Evolutionary conservation across 1,140 invertebrate species (phyloP).

Genomic region (Ceratina calcarata): DNA sequence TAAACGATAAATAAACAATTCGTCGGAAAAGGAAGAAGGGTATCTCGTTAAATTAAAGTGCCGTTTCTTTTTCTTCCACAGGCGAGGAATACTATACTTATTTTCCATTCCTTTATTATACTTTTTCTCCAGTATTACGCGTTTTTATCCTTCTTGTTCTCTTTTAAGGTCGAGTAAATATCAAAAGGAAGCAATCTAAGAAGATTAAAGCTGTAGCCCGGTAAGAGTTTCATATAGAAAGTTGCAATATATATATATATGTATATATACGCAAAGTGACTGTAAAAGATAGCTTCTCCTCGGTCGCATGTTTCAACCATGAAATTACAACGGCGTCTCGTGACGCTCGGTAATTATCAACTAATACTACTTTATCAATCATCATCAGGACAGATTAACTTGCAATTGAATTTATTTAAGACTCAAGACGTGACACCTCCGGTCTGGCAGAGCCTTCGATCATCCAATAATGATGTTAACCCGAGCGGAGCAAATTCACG

Average conservation of each 20-base stretch:
- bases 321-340: no score
- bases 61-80: no score
- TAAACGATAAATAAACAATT: slow-evolving; percentile 76
- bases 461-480: no score
- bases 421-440: no score
- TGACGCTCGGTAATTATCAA: no score
- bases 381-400: no score
- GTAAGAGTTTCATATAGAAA: background rate
- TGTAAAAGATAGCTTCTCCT: background rate
- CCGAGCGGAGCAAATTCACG: no score
- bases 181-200: slow-evolving; percentile 1
- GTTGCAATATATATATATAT: background rate
- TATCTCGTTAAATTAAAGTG: no score
- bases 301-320: no score
- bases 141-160: background rate
- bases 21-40: slow-evolving; percentile 52
- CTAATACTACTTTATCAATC: no score
- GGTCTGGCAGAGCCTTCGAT: no score
- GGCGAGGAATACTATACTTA: background rate
- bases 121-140: background rate
- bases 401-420: no score
- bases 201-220: background rate
- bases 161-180: background rate
- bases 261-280: background rate
- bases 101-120: background rate